phyloP scores from a whole-genome alignment of 2,888 invertebrate species.

The Carterocephalus palaemon region DNA sequence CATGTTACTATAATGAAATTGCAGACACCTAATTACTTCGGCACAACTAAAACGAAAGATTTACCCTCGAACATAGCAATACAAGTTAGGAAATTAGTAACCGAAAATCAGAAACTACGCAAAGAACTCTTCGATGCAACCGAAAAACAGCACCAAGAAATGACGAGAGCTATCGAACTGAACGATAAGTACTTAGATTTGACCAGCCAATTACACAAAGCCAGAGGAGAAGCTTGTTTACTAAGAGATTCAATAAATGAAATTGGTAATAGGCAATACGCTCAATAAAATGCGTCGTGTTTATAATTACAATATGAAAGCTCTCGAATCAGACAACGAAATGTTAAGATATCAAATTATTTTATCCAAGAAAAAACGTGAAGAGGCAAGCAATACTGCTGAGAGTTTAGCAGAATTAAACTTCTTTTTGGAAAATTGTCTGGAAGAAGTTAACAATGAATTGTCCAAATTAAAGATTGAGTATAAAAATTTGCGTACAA shows the following conservation, averaged over 20 bases:
- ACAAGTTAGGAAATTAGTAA: constrained; percentile 15
- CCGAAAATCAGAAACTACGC: constrained; percentile 47
- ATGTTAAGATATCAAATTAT: constrained; percentile 43
- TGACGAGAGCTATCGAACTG: constrained; percentile 63
- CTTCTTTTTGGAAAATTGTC: constrained; percentile 48
- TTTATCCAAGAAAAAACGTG: constrained; percentile 44
- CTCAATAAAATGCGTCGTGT: constrained; percentile 31
- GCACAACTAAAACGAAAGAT: background rate
- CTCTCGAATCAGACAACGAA: constrained; percentile 46
- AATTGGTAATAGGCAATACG: background rate
- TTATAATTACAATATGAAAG: constrained; percentile 35
- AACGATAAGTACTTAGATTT: constrained; percentile 51
- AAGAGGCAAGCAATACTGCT: constrained; percentile 52
- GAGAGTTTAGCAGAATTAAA: constrained; percentile 53
- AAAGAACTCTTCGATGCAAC: constrained; percentile 45
- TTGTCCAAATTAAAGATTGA: constrained; percentile 40
- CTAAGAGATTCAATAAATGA: constrained; percentile 1
- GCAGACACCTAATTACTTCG: constrained; percentile 4
- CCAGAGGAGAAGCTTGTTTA: constrained; percentile 40
- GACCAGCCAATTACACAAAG: constrained; percentile 40
- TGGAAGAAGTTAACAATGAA: constrained; percentile 43
- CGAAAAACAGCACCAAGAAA: constrained; percentile 65
- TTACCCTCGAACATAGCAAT: background rate
- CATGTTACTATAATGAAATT: constrained; percentile 24
- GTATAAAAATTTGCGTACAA: constrained; percentile 21